Evolutionary conservation across 2,797 vertebrate species (phyloP), one percentile per base, ranked within the genome.

Genomic region (Hippoglossus hippoglossus): DNA sequence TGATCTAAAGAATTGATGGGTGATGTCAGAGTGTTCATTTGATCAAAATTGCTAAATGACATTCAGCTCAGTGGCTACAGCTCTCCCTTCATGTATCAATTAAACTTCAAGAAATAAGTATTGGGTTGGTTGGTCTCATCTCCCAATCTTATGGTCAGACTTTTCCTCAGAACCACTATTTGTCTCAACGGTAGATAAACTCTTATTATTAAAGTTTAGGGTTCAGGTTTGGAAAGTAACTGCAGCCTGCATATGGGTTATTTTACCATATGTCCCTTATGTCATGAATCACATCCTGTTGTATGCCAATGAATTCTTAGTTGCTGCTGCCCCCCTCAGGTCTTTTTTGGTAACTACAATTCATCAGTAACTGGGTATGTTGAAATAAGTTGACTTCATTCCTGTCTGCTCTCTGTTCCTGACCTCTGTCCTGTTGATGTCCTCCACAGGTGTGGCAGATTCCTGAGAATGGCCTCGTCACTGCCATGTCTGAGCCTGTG

Each of bases 371-470:
- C 7, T 24, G 5, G 39, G 22, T 16, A 25, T 44, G 6, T 12
- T 11, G 2, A n/a, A 53, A 61, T 55, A 16, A 19, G 8, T 5
- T 44, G 4, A 1, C 16, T 46, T 18, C 19, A 22, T 63, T 2
- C 13, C 9, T 47, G 24, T 41, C n/a, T 70, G 6, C 11, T 65
- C 6, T 67, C 11, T 51, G 18, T 47, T 52, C 4, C 21, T 75
- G 64, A 75, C 49, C 26, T 66, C 73, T 46, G 75, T 25, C n/a
- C 9, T 75, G 19, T 62, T 59, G 4, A 28, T 70, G 47, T 73
- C 21, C 26, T 61, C 39, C 56, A 24, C 85, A 99, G 98, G 96
- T 99, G 36, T 99, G 98, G 98, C 96, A 98, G 94, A 97, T 99
- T 70, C 98, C 98, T 0, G 98, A 99, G 84, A 97, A 96, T 0